A percentile compares a stretch with the other conserved stretches of the same genome.
These are phyloP conservation scores for Phylloscopus trochilus DNA, from an alignment of 2,113 vertebrate species.

Conservation along the genomic window DNA sequence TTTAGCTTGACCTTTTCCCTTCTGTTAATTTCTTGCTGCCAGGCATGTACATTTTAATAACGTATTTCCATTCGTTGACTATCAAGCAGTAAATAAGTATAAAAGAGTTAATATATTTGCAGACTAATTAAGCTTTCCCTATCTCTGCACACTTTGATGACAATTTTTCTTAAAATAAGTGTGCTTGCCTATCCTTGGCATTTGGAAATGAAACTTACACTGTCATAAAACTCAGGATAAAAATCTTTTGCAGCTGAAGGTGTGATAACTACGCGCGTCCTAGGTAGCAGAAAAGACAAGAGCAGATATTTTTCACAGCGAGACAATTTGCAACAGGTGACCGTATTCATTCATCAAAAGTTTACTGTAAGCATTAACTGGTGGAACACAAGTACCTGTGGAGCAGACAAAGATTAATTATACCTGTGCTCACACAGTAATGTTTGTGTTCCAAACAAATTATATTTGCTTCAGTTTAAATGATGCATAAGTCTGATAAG, in stretches of 20 bases:
- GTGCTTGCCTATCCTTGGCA: background rate
- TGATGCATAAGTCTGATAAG: slow-evolving; percentile 86
- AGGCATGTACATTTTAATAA: background rate
- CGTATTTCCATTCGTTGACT: background rate
- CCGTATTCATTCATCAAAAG: slow-evolving; percentile 67
- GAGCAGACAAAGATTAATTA: slow-evolving; percentile 84
- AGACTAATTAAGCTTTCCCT: background rate
- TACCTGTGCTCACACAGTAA: slow-evolving; percentile 78
- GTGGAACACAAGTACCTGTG: slow-evolving; percentile 69
- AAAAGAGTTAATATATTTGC: slow-evolving; percentile 15
- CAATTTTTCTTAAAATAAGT: slow-evolving; percentile 20
- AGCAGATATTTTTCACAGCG: background rate
- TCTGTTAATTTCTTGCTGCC: slow-evolving; percentile 16
- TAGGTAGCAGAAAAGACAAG: background rate
- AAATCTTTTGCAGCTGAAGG: background rate
- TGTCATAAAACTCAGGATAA: background rate
- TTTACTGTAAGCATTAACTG: slow-evolving; percentile 70
- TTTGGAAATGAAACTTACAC: background rate
- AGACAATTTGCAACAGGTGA: slow-evolving; percentile 66
- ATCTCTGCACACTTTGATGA: background rate
- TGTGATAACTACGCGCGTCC: background rate
- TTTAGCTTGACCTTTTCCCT: slow-evolving; percentile 38
- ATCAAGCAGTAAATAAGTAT: background rate
- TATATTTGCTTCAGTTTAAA: slow-evolving; percentile 89
- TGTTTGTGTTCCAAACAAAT: slow-evolving; percentile 89